These are phyloP conservation scores for Omphaloscelis lunosa DNA, from an alignment of 2,888 invertebrate genomes.

Conservation along the genomic window DNA sequence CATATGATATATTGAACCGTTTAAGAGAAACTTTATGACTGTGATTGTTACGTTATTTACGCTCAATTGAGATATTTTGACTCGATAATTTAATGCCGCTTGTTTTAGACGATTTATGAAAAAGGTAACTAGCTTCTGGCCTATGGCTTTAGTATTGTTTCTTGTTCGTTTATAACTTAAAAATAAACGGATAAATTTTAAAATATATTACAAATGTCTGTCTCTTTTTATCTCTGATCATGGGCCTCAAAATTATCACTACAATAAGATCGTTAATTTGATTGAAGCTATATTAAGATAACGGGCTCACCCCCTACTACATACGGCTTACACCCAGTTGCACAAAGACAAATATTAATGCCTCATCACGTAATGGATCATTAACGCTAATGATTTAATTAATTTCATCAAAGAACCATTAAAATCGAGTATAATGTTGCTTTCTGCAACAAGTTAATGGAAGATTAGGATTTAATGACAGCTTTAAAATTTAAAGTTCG, in stretches of 20 bases:
- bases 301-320: not conserved
- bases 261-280: not conserved
- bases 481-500: no score
- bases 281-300: not conserved
- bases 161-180: not conserved
- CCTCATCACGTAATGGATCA: no score
- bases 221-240: not conserved
- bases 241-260: not conserved
- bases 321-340: not conserved
- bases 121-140: constrained; percentile 10
- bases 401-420: no score
- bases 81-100: constrained; percentile 27
- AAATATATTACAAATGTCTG: no score
- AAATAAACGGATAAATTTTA: not conserved
- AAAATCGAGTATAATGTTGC: no score
- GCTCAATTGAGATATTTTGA: constrained; percentile 46
- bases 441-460: no score
- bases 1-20: constrained; percentile 52
- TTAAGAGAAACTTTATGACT: constrained; percentile 54
- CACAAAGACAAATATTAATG: no score
- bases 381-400: no score
- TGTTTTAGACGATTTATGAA: constrained; percentile 19
- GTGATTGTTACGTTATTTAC: constrained; percentile 43
- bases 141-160: constrained; percentile 8
- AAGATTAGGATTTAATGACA: no score